These are phyloP conservation scores for Caenorhabditis becei DNA, from an alignment of 2,888 invertebrate genomes.

Conservation along the genomic window DNA sequence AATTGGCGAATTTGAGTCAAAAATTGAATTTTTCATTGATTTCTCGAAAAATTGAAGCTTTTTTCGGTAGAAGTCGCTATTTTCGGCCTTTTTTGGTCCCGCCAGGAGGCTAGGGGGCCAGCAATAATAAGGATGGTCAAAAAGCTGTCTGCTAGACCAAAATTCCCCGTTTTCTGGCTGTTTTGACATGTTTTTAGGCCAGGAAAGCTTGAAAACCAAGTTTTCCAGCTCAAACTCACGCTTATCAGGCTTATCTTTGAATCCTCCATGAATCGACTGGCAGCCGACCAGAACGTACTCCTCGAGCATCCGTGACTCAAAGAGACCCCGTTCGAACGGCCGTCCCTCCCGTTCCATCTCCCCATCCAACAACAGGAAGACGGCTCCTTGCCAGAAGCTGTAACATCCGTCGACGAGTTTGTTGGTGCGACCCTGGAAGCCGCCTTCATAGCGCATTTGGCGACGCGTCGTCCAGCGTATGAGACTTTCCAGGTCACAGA, in stretches of 20 bases:
- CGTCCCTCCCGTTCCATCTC: slow-evolving; percentile 61
- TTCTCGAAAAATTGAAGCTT: too few relatives aligned
- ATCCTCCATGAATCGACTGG: slow-evolving; percentile 88
- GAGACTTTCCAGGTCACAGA: slow-evolving; percentile 65
- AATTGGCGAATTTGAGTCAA: slow-evolving; percentile 36
- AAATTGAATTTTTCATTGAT: too few relatives aligned
- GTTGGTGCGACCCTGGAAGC: slow-evolving; percentile 90
- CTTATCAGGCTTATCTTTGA: slow-evolving; percentile 97
- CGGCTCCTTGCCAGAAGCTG: slow-evolving; percentile 98
- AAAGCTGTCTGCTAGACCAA: too few relatives aligned
- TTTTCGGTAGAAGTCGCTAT: background rate
- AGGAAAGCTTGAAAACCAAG: background rate
- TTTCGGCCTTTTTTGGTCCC: background rate
- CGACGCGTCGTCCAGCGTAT: slow-evolving; percentile 88
- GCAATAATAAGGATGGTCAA: too few relatives aligned
- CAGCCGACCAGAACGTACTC: slow-evolving; percentile 95
- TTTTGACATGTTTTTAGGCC: too few relatives aligned
- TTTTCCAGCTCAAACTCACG: slow-evolving; percentile 88
- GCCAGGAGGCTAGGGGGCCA: too few relatives aligned
- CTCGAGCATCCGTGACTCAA: slow-evolving; percentile 86
- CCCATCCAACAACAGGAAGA: slow-evolving; percentile 85
- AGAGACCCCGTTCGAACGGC: slow-evolving; percentile 50
- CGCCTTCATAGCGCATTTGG: slow-evolving; percentile 96
- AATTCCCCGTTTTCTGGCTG: too few relatives aligned
- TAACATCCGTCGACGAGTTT: slow-evolving; percentile 99